These are phyloP conservation scores for Porites rus DNA, from an alignment of 92 coral and sea anemone species.

Conservation along the genomic window DNA sequence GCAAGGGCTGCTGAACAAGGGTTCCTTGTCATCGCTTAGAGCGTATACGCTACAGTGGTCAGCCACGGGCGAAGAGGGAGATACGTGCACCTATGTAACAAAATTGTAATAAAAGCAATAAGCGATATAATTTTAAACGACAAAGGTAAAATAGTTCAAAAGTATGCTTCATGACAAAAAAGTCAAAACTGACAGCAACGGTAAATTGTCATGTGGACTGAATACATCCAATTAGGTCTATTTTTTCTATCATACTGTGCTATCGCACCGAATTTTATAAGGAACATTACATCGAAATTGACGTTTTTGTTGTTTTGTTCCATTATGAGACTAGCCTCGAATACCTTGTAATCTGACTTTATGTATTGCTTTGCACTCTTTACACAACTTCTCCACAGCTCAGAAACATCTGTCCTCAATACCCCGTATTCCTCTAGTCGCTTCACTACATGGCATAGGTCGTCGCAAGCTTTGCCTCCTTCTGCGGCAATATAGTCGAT, in stretches of 20 bases:
- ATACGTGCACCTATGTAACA: conserved; percentile 45
- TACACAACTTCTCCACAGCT: conserved; percentile 1
- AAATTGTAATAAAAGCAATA: not conserved
- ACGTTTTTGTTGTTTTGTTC: too few relatives aligned
- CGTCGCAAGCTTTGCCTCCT: conserved; percentile 31
- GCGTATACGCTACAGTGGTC: conserved; percentile 7
- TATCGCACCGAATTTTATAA: not conserved
- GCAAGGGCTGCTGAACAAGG: conserved; percentile 42
- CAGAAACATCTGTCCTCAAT: not conserved
- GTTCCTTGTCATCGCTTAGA: conserved; percentile 53
- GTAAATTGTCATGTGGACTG: too few relatives aligned
- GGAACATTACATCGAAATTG: not conserved
- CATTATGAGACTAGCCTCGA: conserved; percentile 8
- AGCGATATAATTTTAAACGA: not conserved
- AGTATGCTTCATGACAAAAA: too few relatives aligned
- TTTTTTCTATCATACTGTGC: not conserved
- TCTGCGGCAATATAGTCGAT: conserved; percentile 40
- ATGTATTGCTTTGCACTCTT: conserved; percentile 27
- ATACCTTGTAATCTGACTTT: conserved; percentile 46
- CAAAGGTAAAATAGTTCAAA: not conserved
- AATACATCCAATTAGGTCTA: not conserved
- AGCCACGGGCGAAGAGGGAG: conserved; percentile 26
- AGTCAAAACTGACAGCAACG: too few relatives aligned
- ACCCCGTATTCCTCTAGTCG: conserved; percentile 7
- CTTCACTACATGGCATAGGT: conserved; percentile 4